These are phyloP conservation scores for Simalia tracyae DNA, from an alignment of 2,797 vertebrate species.

Conservation along the genomic window DNA sequence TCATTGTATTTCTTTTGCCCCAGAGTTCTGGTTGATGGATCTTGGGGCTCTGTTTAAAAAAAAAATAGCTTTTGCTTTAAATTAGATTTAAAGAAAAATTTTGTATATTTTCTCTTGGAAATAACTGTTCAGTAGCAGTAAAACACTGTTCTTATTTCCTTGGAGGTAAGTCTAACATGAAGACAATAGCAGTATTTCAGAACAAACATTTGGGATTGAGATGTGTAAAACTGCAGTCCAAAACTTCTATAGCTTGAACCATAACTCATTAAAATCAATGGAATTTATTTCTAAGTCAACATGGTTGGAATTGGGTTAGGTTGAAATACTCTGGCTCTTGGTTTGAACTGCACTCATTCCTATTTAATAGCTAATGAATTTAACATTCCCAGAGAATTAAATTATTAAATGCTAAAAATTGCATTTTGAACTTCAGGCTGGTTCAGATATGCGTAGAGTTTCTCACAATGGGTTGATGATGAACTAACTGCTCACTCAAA, in stretches of 20 bases:
- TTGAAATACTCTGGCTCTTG: not conserved
- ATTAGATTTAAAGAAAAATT: not conserved
- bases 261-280: not conserved
- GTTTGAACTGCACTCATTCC: not conserved
- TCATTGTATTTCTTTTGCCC: not conserved
- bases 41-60: not conserved
- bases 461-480: not conserved
- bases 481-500: conserved; percentile 19
- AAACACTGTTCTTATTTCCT: not conserved
- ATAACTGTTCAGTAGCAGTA: not conserved
- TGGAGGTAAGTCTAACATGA: no score
- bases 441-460: not conserved
- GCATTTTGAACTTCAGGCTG: conserved; percentile 17
- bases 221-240: not conserved
- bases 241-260: not conserved
- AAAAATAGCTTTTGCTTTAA: not conserved
- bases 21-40: not conserved
- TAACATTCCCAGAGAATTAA: conserved; percentile 7
- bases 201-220: not conserved
- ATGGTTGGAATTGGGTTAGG: not conserved
- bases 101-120: not conserved
- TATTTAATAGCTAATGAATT: conserved; percentile 4
- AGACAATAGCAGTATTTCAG: not conserved
- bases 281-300: not conserved
- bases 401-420: not conserved